Percentiles rank a stretch among this genome's conserved stretches.
These are phyloP conservation scores for Kuschelorhynchus macadamiae DNA, from an alignment of 2,888 invertebrate genomes.

Conservation along the genomic window DNA sequence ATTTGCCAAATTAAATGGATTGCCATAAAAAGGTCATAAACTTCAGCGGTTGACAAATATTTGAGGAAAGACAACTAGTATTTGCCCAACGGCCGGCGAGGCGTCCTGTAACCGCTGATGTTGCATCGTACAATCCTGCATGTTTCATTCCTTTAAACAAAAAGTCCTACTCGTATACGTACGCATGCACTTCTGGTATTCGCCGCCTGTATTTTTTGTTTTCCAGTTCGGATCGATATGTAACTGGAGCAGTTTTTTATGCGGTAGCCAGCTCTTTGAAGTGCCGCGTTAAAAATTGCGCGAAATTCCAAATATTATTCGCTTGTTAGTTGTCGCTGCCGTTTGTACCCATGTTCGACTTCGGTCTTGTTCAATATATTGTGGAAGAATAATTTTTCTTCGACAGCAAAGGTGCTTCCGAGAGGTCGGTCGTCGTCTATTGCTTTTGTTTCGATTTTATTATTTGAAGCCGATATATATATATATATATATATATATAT, in stretches of 20 bases:
- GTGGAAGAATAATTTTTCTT: constrained; percentile 37
- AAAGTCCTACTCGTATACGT: constrained; percentile 58
- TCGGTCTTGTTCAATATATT: constrained; percentile 43
- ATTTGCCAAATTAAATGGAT: too few species aligned
- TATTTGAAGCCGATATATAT: too few species aligned
- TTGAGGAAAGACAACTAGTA: constrained; percentile 20
- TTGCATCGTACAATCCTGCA: constrained; percentile 57
- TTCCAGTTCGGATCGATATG: constrained; percentile 65
- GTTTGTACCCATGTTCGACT: constrained; percentile 48
- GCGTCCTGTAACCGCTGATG: constrained; percentile 33
- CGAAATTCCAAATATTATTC: constrained; percentile 70
- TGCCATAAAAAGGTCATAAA: too few species aligned
- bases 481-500: too few species aligned
- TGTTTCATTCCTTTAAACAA: constrained; percentile 64
- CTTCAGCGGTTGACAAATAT: background rate
- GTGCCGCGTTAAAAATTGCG: constrained; percentile 69
- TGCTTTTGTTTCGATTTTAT: too few species aligned
- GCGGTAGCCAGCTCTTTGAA: constrained; percentile 64
- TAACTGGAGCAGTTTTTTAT: constrained; percentile 67
- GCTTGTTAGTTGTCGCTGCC: constrained; percentile 66
- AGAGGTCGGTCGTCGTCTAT: too few species aligned
- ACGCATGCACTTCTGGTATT: constrained; percentile 66
- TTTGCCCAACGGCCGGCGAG: constrained; percentile 27
- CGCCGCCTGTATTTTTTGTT: constrained; percentile 62
- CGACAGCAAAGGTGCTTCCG: background rate